Conservation (phyloP, 2,888 invertebrate species). For the Tachina fera region DNA sequence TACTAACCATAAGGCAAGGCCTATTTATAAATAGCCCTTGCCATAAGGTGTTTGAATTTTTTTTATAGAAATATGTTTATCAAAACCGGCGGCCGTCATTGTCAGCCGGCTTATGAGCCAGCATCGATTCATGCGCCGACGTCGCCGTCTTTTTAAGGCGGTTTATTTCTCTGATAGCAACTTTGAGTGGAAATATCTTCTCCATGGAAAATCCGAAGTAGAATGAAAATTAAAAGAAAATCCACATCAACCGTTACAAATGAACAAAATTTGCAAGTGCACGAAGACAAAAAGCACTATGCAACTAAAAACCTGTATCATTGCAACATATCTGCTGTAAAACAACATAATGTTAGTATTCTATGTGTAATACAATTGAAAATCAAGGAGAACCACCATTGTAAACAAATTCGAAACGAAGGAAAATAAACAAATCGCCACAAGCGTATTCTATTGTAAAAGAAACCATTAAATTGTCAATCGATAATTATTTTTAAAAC, state of each 20-base stretch:
- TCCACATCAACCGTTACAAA: slow-evolving; percentile 18
- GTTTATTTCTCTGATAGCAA: no score
- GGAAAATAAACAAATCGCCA: slow-evolving; percentile 8
- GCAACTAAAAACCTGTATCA: slow-evolving; percentile 53
- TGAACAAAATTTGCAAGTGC: slow-evolving; percentile 5
- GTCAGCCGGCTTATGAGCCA: no score
- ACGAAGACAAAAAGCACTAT: not conserved
- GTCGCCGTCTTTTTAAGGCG: no score
- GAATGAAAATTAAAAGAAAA: slow-evolving; percentile 18
- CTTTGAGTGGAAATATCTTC: not conserved
- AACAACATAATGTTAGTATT: no score
- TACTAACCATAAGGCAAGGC: no score
- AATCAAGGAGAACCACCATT: slow-evolving; percentile 47
- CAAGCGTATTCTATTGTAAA: not conserved
- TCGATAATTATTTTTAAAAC: slow-evolving; percentile 37
- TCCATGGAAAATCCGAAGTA: not conserved
- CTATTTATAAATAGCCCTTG: no score
- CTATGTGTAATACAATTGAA: slow-evolving; percentile 40
- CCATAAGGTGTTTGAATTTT: no score
- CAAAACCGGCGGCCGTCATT: no score
- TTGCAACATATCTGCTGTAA: slow-evolving; percentile 46
- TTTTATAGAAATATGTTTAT: no score
- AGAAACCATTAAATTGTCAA: slow-evolving; percentile 2
- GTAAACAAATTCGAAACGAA: slow-evolving; percentile 31
- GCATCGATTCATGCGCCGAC: no score